A percentile compares a stretch with the other conserved stretches of the same genome.
Conservation (phyloP, 2,888 invertebrate species). For the Megastigmus dorsalis region DNA sequence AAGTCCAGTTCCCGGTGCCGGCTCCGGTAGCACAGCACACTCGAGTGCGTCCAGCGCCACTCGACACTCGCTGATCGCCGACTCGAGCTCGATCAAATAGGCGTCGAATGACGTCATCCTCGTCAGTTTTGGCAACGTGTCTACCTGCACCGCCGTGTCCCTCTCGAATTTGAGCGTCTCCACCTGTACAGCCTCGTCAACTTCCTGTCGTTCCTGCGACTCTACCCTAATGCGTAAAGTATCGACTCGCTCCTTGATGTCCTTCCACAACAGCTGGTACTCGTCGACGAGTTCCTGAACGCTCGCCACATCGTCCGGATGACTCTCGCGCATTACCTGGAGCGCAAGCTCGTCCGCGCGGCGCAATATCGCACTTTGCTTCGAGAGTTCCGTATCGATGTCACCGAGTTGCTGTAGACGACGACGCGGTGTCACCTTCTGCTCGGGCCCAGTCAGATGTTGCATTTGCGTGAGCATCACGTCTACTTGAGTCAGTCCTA, state of each 20-base stretch:
- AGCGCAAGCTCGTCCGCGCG: constrained; percentile 79
- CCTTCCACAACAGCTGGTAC: constrained; percentile 80
- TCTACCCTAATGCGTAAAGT: constrained; percentile 70
- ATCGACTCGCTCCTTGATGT: constrained; percentile 77
- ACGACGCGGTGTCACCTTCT: constrained; percentile 74
- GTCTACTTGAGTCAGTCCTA: constrained; percentile 83
- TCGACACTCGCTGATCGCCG: constrained; percentile 84
- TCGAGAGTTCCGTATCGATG: constrained; percentile 78
- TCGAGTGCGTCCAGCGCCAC: constrained; percentile 82
- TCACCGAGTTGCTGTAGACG: constrained; percentile 75
- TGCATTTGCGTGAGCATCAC: constrained; percentile 83
- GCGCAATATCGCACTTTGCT: constrained; percentile 76
- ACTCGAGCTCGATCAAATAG: constrained; percentile 84
- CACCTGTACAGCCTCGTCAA: constrained; percentile 81
- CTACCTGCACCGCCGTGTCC: constrained; percentile 87
- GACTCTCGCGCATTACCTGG: constrained; percentile 78
- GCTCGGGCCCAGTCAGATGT: constrained; percentile 76
- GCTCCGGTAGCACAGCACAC: constrained; percentile 79
- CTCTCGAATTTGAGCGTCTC: constrained; percentile 85
- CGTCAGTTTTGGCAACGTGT: constrained; percentile 81
- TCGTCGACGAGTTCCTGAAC: constrained; percentile 80
- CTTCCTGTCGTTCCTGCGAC: constrained; percentile 71
- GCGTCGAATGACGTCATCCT: constrained; percentile 88
- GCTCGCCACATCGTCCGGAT: constrained; percentile 76
- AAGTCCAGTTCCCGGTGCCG: constrained; percentile 76